Base-by-base conservation (phyloP, 2,888 invertebrate genomes). In the Coecobrya sp. region DNA sequence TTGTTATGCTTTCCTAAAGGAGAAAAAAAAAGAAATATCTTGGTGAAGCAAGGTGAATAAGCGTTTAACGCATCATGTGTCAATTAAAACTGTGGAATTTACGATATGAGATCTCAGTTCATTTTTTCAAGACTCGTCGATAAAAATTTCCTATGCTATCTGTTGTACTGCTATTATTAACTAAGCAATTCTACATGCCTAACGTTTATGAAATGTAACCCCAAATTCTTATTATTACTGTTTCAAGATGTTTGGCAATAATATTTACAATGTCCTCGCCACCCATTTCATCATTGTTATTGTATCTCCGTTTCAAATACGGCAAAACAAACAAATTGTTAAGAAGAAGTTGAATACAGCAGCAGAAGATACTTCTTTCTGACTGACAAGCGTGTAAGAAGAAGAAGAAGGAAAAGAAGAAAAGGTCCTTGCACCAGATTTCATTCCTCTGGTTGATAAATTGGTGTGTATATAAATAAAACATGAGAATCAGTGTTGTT, bases 1-100 rank as follows among this genome's bases (percentile, higher is more conserved):
- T 88, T 68, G 81, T 68, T 19, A 68, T 65, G 52, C 81, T 59
- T 81, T 88, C 65, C 88, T 55, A 86, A 62, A 88, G 79, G 13
- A 49, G 59, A 88, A 25, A 45, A 25, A 45, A 76, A 87, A 49
- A 45, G 65, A 70, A 87, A 13, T 36, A 52, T 36, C 8, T 73
- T n/a, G 59, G 19, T 49, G 36, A 55, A 45, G 45, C 59, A 73
- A 82, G 84, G 70, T 59, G 73, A 89, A 65, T 81, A 52, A 49
- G 7, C 1, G n/a, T n/a, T n/a, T 59, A 19, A 62, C 62, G 16
- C 22, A 27, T 59, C 42, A 76, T 45, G 62, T 90, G 90, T 85
- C 90, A 90, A 90, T 90, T 90, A 90, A 76, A 85, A 76, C 59
- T 30, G 62, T 25, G 79, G 62, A 85, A 90, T 90, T 90, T 90